phyloP scores from a whole-genome alignment of 2,797 vertebrate species.

The Pygocentrus nattereri region DNA sequence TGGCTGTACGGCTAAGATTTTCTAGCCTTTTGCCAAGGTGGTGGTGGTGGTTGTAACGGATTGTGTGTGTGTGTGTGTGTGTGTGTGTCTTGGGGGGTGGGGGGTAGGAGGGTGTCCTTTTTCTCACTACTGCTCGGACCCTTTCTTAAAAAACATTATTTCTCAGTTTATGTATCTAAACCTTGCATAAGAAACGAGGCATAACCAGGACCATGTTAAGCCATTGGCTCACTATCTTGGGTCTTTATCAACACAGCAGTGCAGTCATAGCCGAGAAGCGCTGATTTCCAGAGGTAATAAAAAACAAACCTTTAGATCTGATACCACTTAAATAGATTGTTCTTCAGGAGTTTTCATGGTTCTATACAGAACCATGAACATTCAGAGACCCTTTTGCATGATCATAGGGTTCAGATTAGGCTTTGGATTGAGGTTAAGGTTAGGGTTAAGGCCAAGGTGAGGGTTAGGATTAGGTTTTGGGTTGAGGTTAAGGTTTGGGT shows the following conservation, averaged over 20 bases:
- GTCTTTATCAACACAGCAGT: not conserved
- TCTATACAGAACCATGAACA: no score
- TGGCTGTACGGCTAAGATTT: constrained; percentile 16
- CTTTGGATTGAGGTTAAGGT: no score
- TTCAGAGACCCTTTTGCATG: no score
- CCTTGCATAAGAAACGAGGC: not conserved
- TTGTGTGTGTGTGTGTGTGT: not conserved
- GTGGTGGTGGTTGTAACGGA: not conserved
- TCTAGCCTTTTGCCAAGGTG: constrained; percentile 13
- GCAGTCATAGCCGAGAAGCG: no score
- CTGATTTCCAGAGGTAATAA: not conserved
- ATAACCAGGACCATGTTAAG: not conserved
- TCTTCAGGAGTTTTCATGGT: no score
- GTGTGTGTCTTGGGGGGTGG: no score
- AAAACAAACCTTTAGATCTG: no score
- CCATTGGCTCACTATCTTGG: not conserved
- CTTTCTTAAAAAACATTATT: not conserved
- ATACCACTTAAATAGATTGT: no score
- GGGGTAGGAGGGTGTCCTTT: constrained; percentile 3
- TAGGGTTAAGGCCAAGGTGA: no score
- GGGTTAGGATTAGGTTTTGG: no score
- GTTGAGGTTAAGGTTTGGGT: no score
- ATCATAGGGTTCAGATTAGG: no score
- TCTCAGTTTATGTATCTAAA: not conserved
- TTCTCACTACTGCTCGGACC: constrained; percentile 12